phyloP scores from a whole-genome alignment of 2,797 vertebrate genomes.

The Ceryle rudis region DNA sequence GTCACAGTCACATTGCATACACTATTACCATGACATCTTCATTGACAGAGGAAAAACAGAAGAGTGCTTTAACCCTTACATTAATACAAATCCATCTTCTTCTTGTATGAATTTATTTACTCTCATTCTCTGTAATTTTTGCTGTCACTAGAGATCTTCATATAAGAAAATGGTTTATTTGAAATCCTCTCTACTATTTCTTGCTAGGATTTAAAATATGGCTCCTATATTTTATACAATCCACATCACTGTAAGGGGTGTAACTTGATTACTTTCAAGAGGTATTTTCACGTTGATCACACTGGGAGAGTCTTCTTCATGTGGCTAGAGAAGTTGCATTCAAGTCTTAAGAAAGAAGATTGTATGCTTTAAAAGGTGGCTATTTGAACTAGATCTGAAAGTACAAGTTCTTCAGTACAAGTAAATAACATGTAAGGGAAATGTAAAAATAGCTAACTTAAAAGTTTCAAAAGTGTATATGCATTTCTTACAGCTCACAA shows the following conservation, averaged over 20 bases:
- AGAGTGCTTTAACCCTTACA: not conserved
- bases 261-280: not conserved
- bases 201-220: not conserved
- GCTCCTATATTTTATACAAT: not conserved
- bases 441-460: not conserved
- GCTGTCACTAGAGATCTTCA: not conserved
- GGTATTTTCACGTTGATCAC: not conserved
- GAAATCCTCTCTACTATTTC: not conserved
- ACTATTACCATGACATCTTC: not conserved
- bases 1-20: not conserved
- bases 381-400: not conserved
- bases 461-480: not conserved
- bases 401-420: not conserved
- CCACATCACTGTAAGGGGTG: not conserved
- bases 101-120: not conserved
- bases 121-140: not conserved
- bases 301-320: not conserved
- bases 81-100: not conserved
- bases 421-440: not conserved
- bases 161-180: not conserved
- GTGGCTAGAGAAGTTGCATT: not conserved
- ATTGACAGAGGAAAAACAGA: not conserved
- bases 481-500: not conserved
- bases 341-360: not conserved
- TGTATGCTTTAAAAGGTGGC: not conserved